phyloP scores from a whole-genome alignment of 2,888 invertebrate genomes.

The Ochropacha duplaris region DNA sequence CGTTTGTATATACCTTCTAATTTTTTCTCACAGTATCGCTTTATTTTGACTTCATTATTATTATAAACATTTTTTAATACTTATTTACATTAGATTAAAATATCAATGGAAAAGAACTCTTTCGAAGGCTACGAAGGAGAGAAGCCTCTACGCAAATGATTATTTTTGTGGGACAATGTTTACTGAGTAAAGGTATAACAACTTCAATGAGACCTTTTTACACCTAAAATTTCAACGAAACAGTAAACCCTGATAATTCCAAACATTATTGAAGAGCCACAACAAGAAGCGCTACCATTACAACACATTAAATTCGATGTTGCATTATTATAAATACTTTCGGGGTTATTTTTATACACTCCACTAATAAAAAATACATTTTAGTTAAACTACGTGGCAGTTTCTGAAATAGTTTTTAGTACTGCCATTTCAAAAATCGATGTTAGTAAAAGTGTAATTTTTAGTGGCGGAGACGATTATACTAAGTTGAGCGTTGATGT shows the following conservation, averaged over 20 bases:
- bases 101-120: constrained; percentile 43
- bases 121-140: constrained; percentile 58
- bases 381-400: not conserved
- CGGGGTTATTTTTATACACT: constrained; percentile 51
- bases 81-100: constrained; percentile 66
- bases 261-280: constrained; percentile 69
- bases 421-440: not conserved
- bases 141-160: constrained; percentile 68
- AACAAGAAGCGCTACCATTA: constrained; percentile 72
- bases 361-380: constrained; percentile 47
- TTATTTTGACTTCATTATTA: constrained; percentile 81
- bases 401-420: not conserved
- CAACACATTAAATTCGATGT: constrained; percentile 80
- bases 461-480: constrained; percentile 50
- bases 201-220: constrained; percentile 50
- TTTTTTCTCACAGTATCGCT: constrained; percentile 81
- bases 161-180: constrained; percentile 42
- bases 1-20: constrained; percentile 73
- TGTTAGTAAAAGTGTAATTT: constrained; percentile 15
- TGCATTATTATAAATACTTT: constrained; percentile 59
- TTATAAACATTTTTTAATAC: constrained; percentile 72
- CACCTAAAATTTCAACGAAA: constrained; percentile 69
- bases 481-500: constrained; percentile 74
- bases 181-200: constrained; percentile 48
- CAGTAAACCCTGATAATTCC: constrained; percentile 81